These are phyloP conservation scores for Eutrigla gurnardus DNA, from an alignment of 2,797 vertebrate genomes.

Conservation along the genomic window DNA sequence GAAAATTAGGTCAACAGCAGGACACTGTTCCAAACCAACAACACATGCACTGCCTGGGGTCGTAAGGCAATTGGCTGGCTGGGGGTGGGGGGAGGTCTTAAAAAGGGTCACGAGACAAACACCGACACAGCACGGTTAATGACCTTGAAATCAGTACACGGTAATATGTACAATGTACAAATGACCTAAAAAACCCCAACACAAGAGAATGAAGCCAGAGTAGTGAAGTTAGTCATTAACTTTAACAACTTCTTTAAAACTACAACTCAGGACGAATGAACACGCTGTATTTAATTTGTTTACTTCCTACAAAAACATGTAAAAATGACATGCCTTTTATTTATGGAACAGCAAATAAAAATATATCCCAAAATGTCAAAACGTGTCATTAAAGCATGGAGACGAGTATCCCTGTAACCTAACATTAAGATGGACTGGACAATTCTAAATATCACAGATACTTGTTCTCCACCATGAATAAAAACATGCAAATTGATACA, in stretches of 20 bases:
- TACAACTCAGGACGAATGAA: background rate
- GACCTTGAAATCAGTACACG: background rate
- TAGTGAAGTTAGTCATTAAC: background rate
- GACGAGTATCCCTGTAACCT: background rate
- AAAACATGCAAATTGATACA: background rate
- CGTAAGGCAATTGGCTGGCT: constrained; percentile 31
- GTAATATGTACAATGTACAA: background rate
- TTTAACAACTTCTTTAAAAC: background rate
- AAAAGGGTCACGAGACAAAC: constrained; percentile 44
- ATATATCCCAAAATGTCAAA: background rate
- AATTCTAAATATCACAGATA: background rate
- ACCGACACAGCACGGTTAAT: constrained; percentile 21
- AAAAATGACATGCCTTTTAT: background rate
- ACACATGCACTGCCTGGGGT: constrained; percentile 39
- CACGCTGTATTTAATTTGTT: background rate
- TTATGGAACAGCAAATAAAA: background rate
- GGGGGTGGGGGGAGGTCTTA: background rate
- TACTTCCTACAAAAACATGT: background rate
- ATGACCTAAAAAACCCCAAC: background rate
- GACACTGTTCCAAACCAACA: constrained; percentile 50
- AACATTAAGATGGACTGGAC: background rate
- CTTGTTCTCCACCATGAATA: background rate
- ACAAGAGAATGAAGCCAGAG: background rate
- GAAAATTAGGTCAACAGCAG: constrained; percentile 67
- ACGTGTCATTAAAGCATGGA: no score